Conservation (phyloP, 2,113 vertebrate species). For the Cromileptes altivelis region DNA sequence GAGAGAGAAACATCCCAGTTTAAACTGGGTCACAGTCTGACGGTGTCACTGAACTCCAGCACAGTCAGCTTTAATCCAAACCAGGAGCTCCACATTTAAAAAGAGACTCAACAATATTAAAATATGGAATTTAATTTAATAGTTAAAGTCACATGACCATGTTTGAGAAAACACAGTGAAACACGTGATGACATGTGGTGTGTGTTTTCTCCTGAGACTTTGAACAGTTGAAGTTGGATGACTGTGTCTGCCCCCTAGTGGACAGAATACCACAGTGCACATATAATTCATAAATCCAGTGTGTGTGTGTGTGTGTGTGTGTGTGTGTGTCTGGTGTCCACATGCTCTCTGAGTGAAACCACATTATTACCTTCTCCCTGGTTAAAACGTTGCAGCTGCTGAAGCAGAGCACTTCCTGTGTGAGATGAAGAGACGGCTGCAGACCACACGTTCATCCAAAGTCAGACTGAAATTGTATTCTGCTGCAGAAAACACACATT, state of each 20-base stretch:
- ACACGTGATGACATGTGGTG: too few relatives aligned
- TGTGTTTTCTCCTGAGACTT: background rate
- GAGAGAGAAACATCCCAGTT: background rate
- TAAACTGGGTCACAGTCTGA: background rate
- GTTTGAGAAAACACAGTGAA: too few relatives aligned
- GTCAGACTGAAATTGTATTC: background rate
- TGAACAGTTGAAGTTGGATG: background rate
- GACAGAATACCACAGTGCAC: too few relatives aligned
- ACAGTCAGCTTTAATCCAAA: background rate
- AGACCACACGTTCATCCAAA: constrained; percentile 12
- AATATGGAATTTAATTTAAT: too few relatives aligned
- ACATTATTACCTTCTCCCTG: background rate
- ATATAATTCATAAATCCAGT: too few relatives aligned
- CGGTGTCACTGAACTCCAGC: background rate
- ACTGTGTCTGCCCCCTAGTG: background rate
- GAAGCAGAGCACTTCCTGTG: constrained; percentile 44
- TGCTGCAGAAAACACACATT: background rate
- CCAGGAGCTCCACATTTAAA: background rate
- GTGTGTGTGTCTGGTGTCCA: background rate
- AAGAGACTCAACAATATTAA: background rate
- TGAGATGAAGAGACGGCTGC: constrained; percentile 32
- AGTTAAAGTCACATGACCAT: too few relatives aligned
- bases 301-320: too few relatives aligned
- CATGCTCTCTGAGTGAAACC: constrained; percentile 31
- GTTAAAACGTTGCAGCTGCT: constrained; percentile 4